phyloP scores from a whole-genome alignment of 2,113 vertebrate species.

The Eidolon helvum region DNA sequence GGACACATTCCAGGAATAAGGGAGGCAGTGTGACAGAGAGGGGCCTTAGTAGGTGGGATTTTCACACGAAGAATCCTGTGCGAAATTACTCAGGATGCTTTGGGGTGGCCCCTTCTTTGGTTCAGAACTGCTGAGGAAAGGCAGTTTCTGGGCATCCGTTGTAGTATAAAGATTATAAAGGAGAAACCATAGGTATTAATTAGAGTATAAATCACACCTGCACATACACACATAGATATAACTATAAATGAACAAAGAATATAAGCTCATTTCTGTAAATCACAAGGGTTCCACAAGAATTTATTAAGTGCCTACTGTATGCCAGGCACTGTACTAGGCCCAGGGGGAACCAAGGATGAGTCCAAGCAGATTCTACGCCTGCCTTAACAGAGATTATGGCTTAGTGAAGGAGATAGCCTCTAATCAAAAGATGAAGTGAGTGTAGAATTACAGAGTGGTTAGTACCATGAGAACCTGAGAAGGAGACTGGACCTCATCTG shows the following conservation, averaged over 20 bases:
- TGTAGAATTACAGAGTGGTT: neutral
- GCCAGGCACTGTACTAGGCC: neutral
- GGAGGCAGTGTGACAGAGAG: neutral
- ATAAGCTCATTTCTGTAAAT: neutral
- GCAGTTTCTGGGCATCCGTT: neutral
- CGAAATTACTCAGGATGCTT: neutral
- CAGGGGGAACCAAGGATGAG: neutral
- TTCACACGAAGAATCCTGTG: rapidly evolving
- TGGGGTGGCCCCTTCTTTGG: neutral
- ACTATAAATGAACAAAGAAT: neutral
- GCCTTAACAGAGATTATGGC: neutral
- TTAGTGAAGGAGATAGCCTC: neutral
- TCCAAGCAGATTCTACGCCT: neutral
- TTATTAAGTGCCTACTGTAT: neutral
- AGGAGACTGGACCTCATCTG: neutral
- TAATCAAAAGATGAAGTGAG: neutral
- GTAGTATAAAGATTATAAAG: neutral
- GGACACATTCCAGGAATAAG: neutral
- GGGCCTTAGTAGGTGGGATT: neutral
- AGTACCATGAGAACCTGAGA: neutral
- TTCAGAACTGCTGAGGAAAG: neutral
- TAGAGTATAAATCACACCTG: neutral
- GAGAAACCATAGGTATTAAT: neutral
- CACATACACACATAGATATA: rapidly evolving
- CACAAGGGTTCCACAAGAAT: neutral